These are phyloP conservation scores for Zophobas morio DNA, from an alignment of 1,140 invertebrate genomes.

Conservation along the genomic window DNA sequence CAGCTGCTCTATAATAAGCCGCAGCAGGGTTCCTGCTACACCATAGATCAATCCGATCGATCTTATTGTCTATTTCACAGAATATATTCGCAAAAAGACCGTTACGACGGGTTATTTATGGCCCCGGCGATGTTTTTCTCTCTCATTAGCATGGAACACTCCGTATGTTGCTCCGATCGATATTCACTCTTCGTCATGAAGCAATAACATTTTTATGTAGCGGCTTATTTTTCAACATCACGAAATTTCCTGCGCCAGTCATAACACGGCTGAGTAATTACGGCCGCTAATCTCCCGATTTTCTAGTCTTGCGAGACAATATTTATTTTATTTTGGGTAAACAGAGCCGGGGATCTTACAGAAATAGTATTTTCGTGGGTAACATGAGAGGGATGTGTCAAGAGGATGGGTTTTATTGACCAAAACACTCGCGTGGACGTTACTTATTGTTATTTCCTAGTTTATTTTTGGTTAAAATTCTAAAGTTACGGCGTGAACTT, in stretches of 20 bases:
- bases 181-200: neutral
- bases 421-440: neutral
- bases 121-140: neutral
- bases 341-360: neutral
- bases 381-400: constrained; percentile 21
- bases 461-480: constrained; percentile 20
- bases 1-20: constrained; percentile 53
- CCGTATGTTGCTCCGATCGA: neutral
- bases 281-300: constrained; percentile 1
- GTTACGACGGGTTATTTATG: constrained; percentile 4
- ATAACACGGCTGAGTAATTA: constrained; percentile 11
- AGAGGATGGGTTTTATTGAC: constrained; percentile 11
- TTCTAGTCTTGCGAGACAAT: constrained; percentile 1
- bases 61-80: constrained; percentile 39
- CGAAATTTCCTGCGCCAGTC: neutral
- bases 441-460: constrained; percentile 30
- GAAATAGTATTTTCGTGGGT: constrained; percentile 22
- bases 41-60: constrained; percentile 50
- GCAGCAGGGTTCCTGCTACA: constrained; percentile 41
- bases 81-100: constrained; percentile 28
- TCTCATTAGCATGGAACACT: constrained; percentile 17
- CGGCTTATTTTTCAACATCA: constrained; percentile 6
- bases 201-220: constrained; percentile 5
- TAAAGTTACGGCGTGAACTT: constrained; percentile 5
- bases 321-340: constrained; percentile 33